Base-by-base conservation (phyloP, 2,797 vertebrate species). In the Sebastes cheni region DNA sequence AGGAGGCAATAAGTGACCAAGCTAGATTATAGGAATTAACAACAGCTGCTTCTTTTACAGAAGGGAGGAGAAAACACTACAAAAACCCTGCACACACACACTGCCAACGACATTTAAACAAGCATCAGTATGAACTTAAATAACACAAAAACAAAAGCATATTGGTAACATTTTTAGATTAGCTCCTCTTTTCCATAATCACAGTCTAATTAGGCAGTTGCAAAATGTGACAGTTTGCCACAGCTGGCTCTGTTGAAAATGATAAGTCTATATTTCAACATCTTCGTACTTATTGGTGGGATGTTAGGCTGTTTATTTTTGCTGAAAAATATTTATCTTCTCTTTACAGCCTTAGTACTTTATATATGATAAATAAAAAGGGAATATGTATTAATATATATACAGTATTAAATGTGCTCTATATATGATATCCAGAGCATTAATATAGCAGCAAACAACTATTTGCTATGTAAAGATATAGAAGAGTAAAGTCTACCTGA, bases 91-190 rank as follows among this genome's bases (percentile, higher is more conserved):
- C 30, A 60, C n/a, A 39, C 14, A 55, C 14, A 55, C 46, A 59
- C 36, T 27, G 55, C 9, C 56, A 55, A 20, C 64, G n/a, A 56
- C 71, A 74, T 75, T 76, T 70, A 83, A 75, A 80, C 60, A 86
- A 64, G 64, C 66, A 76, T 30, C 58, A 50, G 2, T 25, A 10
- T 80, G 46, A 79, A 88, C n/a, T 77, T 36, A 75, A 78, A 72
- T 22, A 50, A 54, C 8, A 79, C 20, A 66, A 68, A 29, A 23
- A 72, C 39, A 60, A 77, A 84, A 82, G 61, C 88, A 90, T 89
- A 88, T 85, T 87, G 80, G 50, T 76, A 61, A 67, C 55, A 86
- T 77, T 87, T 80, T 85, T 59, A 62, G 82, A 90, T 87, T 81
- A 86, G 72, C 76, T 67, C 61, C 4, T 66, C 67, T 79, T 82